Evolutionary conservation across 2,113 vertebrate genomes (phyloP), one percentile per base, ranked within the genome.

Genomic region (Meleagris gallopavo): DNA sequence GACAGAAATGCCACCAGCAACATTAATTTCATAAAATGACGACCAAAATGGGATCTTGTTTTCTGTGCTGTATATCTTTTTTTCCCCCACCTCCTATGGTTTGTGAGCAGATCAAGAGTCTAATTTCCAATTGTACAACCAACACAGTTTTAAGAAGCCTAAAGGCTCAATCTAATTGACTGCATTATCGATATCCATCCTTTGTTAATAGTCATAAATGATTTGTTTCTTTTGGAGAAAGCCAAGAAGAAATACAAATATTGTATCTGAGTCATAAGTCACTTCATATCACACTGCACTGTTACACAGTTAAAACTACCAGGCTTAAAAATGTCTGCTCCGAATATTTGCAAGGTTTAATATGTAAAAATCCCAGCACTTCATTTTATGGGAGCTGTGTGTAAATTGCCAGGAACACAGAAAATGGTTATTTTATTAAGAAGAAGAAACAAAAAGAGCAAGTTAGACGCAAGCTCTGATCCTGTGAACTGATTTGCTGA

Each of bases 151-250:
- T 73, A 60, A 67, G 86, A 43, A 78, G 88, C 92, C 91, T 75
- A 70, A 75, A 86, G 92, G 83, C 79, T 93, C 62, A 72, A 1
- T 91, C 82, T 89, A 84, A 84, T 79, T 65, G 71, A 77, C 72
- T 89, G 30, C 50, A 43, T 92, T 86, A 92, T 52, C 46, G 34
- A 52, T 71, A 71, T 61, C 75, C 61, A 52, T 27, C 72, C 70
- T 88, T 93, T 83, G 64, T 91, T 93, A 95, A 95, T 86, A 86
- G 43, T 88, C 79, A 72, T 34, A 93, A 95, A 78, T 18, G 13
- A 86, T 92, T 89, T 91, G 76, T 86, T 96, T 83, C 82, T 93
- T 62, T 52, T 48, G 66, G 48, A 84, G 66, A 52, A 90, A 84
- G 43, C 30, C 61, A 45, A 46, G 25, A 64, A 81, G 38, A 91